Base-by-base conservation (phyloP, 2,797 vertebrate genomes). In the Rachycentron canadum region DNA sequence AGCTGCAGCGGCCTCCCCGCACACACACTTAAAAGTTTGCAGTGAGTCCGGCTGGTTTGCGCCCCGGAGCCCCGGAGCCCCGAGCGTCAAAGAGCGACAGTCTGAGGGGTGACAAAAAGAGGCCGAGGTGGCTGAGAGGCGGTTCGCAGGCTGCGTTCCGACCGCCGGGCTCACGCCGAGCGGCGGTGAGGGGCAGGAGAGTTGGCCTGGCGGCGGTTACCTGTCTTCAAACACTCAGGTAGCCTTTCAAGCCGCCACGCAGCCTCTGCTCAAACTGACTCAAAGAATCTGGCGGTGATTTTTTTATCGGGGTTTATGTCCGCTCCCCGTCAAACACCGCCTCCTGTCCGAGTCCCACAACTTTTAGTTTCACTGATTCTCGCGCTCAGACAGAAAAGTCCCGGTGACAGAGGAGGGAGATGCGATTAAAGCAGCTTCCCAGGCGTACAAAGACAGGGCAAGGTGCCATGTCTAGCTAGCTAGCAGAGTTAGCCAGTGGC, bases 401-500 rank as follows among this genome's bases (percentile, higher is more conserved):
- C 19, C 0, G 34, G 10, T 66, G 45, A 14, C 68, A 17, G 73
- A 9, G 75, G 11, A 67, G 50, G 41, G 28, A 66, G 26, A 41
- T 0, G 56, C 7, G 25, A 11, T 32, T 11, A n/a, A 21, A 56
- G 19, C 73, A 21, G 81, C 70, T 41, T 13, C 47, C 8, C 23
- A 12, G 40, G 41, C 69, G 50, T 89, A 94, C 89, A 94, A 94
- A 93, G 92, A 90, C 88, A 69, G 86, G 88, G 88, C 88, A 87
- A 68, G 82, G 76, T 93, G 89, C 90, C 90, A 92, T 87, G 78
- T 79, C 76, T 83, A 70, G 87, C 82, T 82, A 82, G 89, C 87
- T 86, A 58, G 65, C 78, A 2, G 14, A 17, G 87, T 83, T 91
- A 92, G 82, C 91, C 90, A 91, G 94, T 92, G 92, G 95, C 95